Evolutionary conservation across 2,113 vertebrate species (phyloP).

Genomic region (Thinocorus orbignyianus): DNA sequence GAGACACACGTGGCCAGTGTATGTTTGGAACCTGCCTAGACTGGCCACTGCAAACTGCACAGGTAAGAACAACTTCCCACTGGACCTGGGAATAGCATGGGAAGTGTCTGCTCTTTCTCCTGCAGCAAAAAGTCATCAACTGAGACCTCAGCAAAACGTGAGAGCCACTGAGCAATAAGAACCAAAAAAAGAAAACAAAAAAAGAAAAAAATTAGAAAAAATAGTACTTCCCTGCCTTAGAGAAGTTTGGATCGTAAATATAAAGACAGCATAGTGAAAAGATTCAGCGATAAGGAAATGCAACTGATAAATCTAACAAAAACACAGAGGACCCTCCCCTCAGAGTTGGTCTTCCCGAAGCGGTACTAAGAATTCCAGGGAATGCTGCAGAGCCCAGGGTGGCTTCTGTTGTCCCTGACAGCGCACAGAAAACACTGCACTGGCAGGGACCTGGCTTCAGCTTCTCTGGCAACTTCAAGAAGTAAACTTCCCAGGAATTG

Average conservation of each 20-base stretch:
- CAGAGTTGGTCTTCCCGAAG: not conserved
- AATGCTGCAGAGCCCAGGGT: not conserved
- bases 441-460: not conserved
- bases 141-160: not conserved
- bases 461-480: not conserved
- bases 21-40: not conserved
- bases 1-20: accelerated
- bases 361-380: not conserved
- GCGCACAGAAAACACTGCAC: not conserved
- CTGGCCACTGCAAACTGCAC: not conserved
- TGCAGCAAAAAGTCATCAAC: not conserved
- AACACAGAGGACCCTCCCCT: not conserved
- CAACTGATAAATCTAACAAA: not conserved
- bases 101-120: not conserved
- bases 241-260: not conserved
- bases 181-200: not conserved
- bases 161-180: not conserved
- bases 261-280: not conserved
- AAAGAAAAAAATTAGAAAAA: not conserved
- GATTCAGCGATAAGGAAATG: not conserved
- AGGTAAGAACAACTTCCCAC: not conserved
- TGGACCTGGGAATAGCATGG: not conserved
- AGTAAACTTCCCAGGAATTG: not conserved
- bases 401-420: not conserved
- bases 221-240: not conserved